Percentiles rank a stretch among this genome's conserved stretches.
Conservation (phyloP, 2,888 invertebrate species). For the Sympetrum striolatum region DNA sequence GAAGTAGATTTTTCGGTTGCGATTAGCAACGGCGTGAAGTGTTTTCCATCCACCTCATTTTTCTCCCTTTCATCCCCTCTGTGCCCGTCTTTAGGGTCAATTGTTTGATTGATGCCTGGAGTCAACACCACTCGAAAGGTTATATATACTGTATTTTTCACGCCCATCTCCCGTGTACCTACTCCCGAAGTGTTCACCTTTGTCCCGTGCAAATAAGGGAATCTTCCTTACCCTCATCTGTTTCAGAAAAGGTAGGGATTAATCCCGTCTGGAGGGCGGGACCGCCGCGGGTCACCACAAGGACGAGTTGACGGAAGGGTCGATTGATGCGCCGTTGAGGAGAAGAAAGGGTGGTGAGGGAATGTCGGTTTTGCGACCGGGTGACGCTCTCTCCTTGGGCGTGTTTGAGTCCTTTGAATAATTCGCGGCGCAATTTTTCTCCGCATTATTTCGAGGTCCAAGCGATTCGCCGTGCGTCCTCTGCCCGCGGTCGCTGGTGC, state of each 20-base stretch:
- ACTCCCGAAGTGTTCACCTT: neutral
- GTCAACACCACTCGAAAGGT: neutral
- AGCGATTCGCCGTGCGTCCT: neutral
- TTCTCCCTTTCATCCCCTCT: neutral
- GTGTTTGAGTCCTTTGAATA: neutral
- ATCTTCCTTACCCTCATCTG: neutral
- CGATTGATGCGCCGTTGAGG: neutral
- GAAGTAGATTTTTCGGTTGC: neutral
- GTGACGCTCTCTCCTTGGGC: neutral
- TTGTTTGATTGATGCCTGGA: neutral
- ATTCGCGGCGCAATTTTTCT: neutral
- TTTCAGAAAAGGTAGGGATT: neutral
- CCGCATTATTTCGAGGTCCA: neutral
- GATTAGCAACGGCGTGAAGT: neutral
- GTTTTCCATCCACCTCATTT: neutral
- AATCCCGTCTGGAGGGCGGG: neutral
- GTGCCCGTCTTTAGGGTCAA: neutral
- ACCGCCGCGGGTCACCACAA: neutral
- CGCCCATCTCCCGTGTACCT: neutral
- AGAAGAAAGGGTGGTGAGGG: neutral
- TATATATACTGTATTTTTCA: neutral
- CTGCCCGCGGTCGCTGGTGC: neutral
- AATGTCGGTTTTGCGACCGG: neutral
- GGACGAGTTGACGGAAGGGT: neutral
- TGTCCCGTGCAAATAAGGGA: neutral